Base-by-base conservation (phyloP, 2,797 vertebrate species). In the Oophaga sylvatica region DNA sequence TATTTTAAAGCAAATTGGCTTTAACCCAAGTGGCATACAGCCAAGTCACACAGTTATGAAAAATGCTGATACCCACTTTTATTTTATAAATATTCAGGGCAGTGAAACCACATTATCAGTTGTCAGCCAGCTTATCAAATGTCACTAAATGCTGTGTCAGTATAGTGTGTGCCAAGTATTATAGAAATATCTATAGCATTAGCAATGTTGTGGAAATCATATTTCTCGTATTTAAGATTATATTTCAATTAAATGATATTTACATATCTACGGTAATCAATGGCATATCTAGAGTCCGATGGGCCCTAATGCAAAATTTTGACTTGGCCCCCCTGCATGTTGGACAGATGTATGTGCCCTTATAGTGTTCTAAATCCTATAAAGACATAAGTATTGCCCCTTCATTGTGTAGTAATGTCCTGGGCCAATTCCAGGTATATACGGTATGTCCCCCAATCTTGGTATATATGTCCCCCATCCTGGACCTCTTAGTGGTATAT, bases 81-180 rank as follows among this genome's bases (percentile, higher is more conserved):
- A n/a, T n/a, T 70, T 13, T 76, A 81, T 53, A 81, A 67, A 81
- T 81, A 81, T 81, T 81, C 63, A 81, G 80, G 80, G 62, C 80
- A 53, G 20, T 65, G 35, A 81, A 63, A 65, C 35, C 60, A 63
- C 60, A 65, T 62, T 81, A 81, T 81, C 60, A 81, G 12, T n/a
- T 80, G 79, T 80, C 79, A 80, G 79, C 35, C 31, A 65, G 60
- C 80, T 63, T 81, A 81, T 81, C 80, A 81, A 48, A 67, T 81
- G 41, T 65, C 80, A 81, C n/a, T 81, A 67, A 81, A 26, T 67
- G 80, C 80, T 67, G 80, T 81, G 62, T 81, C 35, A 81, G 80
- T 65, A 81, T 65, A 53, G 15, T 19, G 35, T 48, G 80, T 67
- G 80, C 62, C 62, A 81, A 65, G 22, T 65, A 17, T n/a, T 80